Percentiles rank a stretch among this genome's conserved stretches.
Conservation (phyloP, 2,797 vertebrate species). For the Pterois miles region DNA sequence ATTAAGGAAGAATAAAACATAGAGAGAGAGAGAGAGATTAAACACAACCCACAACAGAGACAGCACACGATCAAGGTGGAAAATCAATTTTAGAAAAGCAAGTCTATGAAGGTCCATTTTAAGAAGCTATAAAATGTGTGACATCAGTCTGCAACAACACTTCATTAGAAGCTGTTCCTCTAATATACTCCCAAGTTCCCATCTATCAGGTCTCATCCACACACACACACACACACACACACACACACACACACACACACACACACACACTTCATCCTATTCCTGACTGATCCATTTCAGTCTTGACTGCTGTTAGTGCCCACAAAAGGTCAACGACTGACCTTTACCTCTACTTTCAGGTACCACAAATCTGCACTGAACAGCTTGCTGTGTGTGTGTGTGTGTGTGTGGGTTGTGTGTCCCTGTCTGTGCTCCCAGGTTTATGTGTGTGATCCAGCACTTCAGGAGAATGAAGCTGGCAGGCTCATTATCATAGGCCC, state of each 20-base stretch:
- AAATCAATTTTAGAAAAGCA: too few species aligned
- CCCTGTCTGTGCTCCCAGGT: not conserved
- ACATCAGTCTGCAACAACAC: constrained; percentile 1
- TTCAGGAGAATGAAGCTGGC: constrained; percentile 58
- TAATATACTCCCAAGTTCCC: not conserved
- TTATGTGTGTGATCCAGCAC: constrained; percentile 53
- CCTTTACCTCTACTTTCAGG: constrained; percentile 72
- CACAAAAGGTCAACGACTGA: constrained; percentile 75
- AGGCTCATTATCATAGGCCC: constrained; percentile 71
- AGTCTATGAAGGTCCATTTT: not conserved
- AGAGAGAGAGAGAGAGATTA: too few species aligned
- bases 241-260: not conserved
- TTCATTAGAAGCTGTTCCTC: constrained; percentile 26
- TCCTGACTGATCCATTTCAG: constrained; percentile 69
- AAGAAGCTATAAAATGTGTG: constrained; percentile 34
- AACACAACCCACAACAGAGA: too few species aligned
- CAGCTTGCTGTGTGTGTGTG: constrained; percentile 38
- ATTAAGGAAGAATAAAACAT: not conserved
- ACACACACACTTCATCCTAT: not conserved
- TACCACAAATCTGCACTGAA: constrained; percentile 69
- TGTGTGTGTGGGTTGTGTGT: constrained; percentile 12
- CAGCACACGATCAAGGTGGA: not conserved
- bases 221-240: constrained; percentile 2
- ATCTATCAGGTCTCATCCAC: constrained; percentile 19
- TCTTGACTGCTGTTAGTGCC: constrained; percentile 55